These are phyloP conservation scores for Eumerus sabulonum DNA, from an alignment of 2,888 invertebrate species.

Conservation along the genomic window DNA sequence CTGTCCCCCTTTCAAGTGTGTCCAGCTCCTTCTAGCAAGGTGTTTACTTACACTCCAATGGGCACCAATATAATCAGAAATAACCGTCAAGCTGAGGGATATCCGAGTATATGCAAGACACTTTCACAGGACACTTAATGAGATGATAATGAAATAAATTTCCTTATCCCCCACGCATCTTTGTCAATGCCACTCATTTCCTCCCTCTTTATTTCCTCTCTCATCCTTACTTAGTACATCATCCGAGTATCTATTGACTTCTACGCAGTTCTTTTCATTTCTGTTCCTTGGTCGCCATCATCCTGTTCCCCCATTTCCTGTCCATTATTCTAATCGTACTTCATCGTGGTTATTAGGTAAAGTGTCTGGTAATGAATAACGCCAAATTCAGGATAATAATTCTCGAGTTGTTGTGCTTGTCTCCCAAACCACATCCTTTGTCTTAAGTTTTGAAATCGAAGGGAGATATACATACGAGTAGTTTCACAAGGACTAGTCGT, in stretches of 20 bases:
- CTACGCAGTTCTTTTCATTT: too few species aligned
- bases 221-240: conserved; percentile 4
- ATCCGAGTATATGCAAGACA: neutral
- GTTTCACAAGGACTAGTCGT: too few species aligned
- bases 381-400: conserved; percentile 23
- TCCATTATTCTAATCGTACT: conserved; percentile 28
- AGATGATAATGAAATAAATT: conserved; percentile 54
- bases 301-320: neutral
- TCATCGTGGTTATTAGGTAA: conserved; percentile 39
- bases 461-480: too few species aligned
- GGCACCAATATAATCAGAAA: conserved; percentile 32
- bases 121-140: conserved; percentile 34
- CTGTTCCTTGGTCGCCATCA: too few species aligned
- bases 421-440: too few species aligned
- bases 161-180: neutral
- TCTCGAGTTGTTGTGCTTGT: conserved; percentile 17
- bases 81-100: neutral
- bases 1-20: neutral
- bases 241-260: neutral
- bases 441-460: too few species aligned
- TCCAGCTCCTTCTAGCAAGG: too few species aligned
- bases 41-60: conserved; percentile 14
- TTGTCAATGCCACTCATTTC: neutral
- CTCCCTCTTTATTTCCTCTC: neutral
- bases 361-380: conserved; percentile 5